Evolutionary conservation across 23 tunicate species (phyloP), one percentile per base, ranked within the genome.

Genomic region (Diplosoma virens): DNA sequence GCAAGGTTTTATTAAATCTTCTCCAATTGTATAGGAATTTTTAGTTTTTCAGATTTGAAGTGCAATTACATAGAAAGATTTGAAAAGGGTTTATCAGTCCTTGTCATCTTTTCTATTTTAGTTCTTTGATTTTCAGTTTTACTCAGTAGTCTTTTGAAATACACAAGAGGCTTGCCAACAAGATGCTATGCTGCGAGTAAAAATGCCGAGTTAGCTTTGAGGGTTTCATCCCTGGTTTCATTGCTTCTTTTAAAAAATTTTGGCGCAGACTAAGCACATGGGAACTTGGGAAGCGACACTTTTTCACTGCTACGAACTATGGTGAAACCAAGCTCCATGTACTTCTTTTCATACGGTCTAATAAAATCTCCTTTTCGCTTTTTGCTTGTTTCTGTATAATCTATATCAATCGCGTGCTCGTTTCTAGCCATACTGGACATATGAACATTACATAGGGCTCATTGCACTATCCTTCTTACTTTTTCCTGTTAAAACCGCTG

Each of bases 261-360:
- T 69, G 55, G 76, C 76, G 55, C 76, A 69, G 55, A 33, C 59
- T 7, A 41, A 41, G 50, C 50, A 7, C 50, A 41, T 41, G 50
- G 50, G 50, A 9, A 14, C n/a, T n/a, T n/a, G n/a, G n/a, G n/a
- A n/a, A n/a, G n/a, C n/a, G 14, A 41, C 11, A 7, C 9, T 41
- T 76, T 76, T 76, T 55, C 69, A 29, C 68, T 76, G 69, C 81
- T 55, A 56, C 68, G 81, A 76, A 68, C 68, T n/a, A 76, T 58
- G 32, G 81, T 58, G 47, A 55, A 76, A 55, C 68, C 81, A 31
- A 47, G 47, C 70, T 76, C 81, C 14, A 76, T 28, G 46, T 29
- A 76, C 81, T 56, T 76, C 7, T 58, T 56, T 22, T 76, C 81
- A 31, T 58, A 73, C 78, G 36, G 76, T 59, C 76, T 70, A 3